A percentile compares a stretch with the other conserved stretches of the same genome.
These are phyloP conservation scores for Dasypogon diadema DNA, from an alignment of 2,888 invertebrate species.

Conservation along the genomic window DNA sequence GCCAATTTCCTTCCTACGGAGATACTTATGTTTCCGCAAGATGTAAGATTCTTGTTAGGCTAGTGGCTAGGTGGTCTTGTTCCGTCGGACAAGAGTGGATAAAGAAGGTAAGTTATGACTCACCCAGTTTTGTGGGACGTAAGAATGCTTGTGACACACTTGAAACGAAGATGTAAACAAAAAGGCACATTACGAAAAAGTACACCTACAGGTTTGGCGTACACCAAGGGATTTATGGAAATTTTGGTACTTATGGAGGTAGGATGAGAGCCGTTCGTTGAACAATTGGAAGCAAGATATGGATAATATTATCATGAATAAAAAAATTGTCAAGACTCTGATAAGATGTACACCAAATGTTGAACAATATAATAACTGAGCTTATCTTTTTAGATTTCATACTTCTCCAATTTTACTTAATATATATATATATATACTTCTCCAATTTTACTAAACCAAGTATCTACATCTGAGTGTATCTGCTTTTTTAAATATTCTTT, in stretches of 20 bases:
- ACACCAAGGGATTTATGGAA: not conserved
- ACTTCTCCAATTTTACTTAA: too few relatives aligned
- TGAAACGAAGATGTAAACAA: not conserved
- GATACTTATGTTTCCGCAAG: slow-evolving; percentile 31
- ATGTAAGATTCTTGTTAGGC: slow-evolving; percentile 12
- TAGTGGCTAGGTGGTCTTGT: not conserved
- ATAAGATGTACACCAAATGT: too few relatives aligned
- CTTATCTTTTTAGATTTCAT: too few relatives aligned
- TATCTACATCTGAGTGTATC: too few relatives aligned
- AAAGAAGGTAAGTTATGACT: slow-evolving; percentile 22
- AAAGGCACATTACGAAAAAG: not conserved
- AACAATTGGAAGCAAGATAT: not conserved
- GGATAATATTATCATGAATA: too few relatives aligned
- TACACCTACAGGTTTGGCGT: not conserved
- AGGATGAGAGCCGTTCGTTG: not conserved
- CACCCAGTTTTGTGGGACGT: slow-evolving; percentile 39
- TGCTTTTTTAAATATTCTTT: too few relatives aligned
- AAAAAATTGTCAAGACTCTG: too few relatives aligned
- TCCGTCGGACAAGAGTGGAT: too few relatives aligned
- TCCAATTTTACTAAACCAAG: too few relatives aligned
- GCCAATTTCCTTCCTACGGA: not conserved
- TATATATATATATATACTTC: too few relatives aligned
- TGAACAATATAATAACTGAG: too few relatives aligned
- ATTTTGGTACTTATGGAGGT: not conserved
- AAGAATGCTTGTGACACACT: slow-evolving; percentile 41